phyloP scores from a whole-genome alignment of 2,888 invertebrate species.

The Stramonita haemastoma region DNA sequence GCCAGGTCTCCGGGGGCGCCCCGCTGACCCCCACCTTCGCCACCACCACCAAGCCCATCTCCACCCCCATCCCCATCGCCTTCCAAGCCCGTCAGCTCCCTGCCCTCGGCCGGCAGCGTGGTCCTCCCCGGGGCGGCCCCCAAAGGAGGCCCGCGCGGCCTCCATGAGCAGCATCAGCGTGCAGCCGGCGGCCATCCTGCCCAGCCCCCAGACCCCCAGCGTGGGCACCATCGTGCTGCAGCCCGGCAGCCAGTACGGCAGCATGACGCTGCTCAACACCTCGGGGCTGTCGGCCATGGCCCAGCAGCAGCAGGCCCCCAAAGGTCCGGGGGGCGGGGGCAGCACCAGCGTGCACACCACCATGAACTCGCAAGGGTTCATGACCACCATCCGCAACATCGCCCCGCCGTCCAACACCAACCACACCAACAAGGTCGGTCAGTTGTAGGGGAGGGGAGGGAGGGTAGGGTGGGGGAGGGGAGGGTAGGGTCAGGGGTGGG shows the following conservation, averaged over 20 bases:
- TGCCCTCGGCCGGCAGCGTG: neutral
- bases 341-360: slow-evolving; percentile 42
- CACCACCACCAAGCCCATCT: slow-evolving; percentile 69
- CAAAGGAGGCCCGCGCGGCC: slow-evolving; percentile 33
- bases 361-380: slow-evolving; percentile 53
- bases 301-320: neutral
- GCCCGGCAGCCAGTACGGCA: slow-evolving; percentile 45
- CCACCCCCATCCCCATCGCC: slow-evolving; percentile 71
- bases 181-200: slow-evolving; percentile 44
- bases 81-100: slow-evolving; percentile 62
- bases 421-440: neutral
- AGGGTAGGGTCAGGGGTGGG: neutral
- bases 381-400: slow-evolving; percentile 64
- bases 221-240: slow-evolving; percentile 51
- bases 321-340: neutral
- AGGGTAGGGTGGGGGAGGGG: neutral
- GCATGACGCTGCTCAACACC: slow-evolving; percentile 45
- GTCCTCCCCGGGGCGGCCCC: slow-evolving; percentile 18
- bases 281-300: slow-evolving; percentile 37
- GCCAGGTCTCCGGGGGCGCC: slow-evolving; percentile 45
- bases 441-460: neutral
- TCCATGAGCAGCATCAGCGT: slow-evolving; percentile 41
- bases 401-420: slow-evolving; percentile 58
- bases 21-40: slow-evolving; percentile 65
- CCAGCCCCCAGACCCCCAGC: slow-evolving; percentile 34